Conservation (phyloP, 2,888 invertebrate genomes). For the Pachycephus smyrnensis region DNA sequence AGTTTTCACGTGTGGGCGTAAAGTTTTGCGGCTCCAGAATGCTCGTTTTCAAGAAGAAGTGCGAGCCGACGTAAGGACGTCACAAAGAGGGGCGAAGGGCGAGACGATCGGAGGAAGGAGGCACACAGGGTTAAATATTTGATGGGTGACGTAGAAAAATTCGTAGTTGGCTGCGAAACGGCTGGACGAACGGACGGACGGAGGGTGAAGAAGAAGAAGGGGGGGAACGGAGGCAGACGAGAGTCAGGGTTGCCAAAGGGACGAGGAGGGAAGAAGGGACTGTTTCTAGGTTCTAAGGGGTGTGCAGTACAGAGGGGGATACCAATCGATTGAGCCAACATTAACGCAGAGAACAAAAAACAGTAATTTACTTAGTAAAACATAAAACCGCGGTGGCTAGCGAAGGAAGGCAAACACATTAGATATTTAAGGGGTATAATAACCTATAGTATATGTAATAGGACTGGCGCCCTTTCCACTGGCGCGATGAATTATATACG, state of each 20-base stretch:
- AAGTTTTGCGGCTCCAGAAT: neutral
- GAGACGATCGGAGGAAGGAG: conserved; percentile 1
- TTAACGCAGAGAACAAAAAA: conserved; percentile 60
- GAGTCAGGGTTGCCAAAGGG: conserved; percentile 25
- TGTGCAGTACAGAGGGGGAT: conserved; percentile 33
- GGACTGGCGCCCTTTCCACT: conserved; percentile 63
- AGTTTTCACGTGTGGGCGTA: neutral
- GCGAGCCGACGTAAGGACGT: neutral
- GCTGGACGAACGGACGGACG: conserved; percentile 10
- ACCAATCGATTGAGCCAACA: conserved; percentile 65
- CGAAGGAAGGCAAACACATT: conserved; percentile 68
- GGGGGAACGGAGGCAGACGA: conserved; percentile 20
- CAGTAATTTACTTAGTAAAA: conserved; percentile 68
- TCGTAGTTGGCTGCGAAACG: conserved; percentile 12
- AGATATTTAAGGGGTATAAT: conserved; percentile 67
- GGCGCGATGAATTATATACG: conserved; percentile 64
- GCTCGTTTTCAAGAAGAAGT: neutral
- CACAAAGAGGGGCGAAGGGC: neutral
- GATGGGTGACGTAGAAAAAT: conserved; percentile 26
- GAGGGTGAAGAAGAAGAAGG: conserved; percentile 26
- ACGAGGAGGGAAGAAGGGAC: conserved; percentile 24
- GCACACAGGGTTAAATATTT: conserved; percentile 26
- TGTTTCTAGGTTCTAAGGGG: conserved; percentile 23
- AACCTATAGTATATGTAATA: conserved; percentile 65
- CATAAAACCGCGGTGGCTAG: conserved; percentile 63